Evolutionary conservation across 2,797 vertebrate species (phyloP).

Genomic region (Sorex maritimensis): DNA sequence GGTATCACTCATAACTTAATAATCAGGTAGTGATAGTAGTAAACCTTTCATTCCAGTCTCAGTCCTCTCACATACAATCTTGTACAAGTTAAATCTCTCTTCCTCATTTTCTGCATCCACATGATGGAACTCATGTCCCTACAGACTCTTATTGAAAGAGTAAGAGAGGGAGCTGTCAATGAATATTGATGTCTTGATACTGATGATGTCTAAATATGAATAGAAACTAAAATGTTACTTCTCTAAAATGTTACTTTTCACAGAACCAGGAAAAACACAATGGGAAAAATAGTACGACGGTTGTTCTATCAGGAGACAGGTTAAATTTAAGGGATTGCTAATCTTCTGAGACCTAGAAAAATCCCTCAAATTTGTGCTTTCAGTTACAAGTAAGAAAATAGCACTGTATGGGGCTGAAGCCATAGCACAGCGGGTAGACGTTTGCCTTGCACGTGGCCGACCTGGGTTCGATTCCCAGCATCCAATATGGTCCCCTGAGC

Average conservation of each 20-base stretch:
- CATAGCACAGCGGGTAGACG: too few species aligned
- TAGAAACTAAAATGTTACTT: too few species aligned
- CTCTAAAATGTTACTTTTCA: not conserved
- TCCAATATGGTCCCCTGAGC: too few species aligned
- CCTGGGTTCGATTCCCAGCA: too few species aligned
- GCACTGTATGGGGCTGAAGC: too few species aligned
- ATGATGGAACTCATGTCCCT: not conserved
- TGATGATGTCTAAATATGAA: too few species aligned
- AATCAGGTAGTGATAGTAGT: constrained; percentile 3
- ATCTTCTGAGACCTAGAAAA: constrained; percentile 16
- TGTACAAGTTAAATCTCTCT: constrained; percentile 26
- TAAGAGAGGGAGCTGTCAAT: too few species aligned
- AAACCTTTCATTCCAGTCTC: not conserved
- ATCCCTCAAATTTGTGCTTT: constrained; percentile 50
- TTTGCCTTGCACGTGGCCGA: too few species aligned
- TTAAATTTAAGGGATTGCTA: not conserved
- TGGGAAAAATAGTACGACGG: too few species aligned
- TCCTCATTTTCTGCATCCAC: not conserved
- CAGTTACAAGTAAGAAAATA: not conserved
- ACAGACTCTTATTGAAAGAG: not conserved
- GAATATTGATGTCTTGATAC: too few species aligned
- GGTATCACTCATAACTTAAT: constrained; percentile 29
- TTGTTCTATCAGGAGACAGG: too few species aligned
- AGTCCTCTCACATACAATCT: not conserved
- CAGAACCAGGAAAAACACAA: not conserved